These are phyloP conservation scores for Drosophila robusta DNA, from an alignment of 2,888 invertebrate species.

Conservation along the genomic window DNA sequence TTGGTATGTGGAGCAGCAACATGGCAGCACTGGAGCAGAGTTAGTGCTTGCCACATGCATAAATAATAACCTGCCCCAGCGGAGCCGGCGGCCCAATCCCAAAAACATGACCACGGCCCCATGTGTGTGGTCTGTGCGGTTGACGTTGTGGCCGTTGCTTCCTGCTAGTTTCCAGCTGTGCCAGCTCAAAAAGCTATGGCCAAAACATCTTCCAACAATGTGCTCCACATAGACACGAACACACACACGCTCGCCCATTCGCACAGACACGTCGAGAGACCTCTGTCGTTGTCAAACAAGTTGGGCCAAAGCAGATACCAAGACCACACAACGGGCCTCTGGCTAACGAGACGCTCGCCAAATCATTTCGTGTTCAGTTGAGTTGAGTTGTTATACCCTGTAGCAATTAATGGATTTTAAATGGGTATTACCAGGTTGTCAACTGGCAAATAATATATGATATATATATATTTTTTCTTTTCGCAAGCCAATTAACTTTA, in stretches of 20 bases:
- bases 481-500: too few species aligned
- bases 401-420: background rate
- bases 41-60: conserved; percentile 55
- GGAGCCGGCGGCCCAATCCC: conserved; percentile 19
- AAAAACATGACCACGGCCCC: conserved; percentile 38
- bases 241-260: conserved; percentile 10
- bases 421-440: background rate
- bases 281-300: conserved; percentile 52
- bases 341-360: conserved; percentile 49
- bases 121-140: conserved; percentile 72
- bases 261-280: conserved; percentile 21
- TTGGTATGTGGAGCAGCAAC: conserved; percentile 5
- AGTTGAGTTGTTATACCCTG: conserved; percentile 40
- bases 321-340: conserved; percentile 51
- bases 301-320: conserved; percentile 36
- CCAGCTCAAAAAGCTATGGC: conserved; percentile 41
- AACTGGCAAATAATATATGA: background rate
- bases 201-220: conserved; percentile 46
- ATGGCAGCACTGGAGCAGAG: conserved; percentile 1
- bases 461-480: background rate
- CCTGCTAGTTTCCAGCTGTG: conserved; percentile 67
- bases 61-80: conserved; percentile 57
- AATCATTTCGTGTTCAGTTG: conserved; percentile 51
- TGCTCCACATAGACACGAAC: conserved; percentile 51
- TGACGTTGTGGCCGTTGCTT: conserved; percentile 44